phyloP scores from a whole-genome alignment of 2,888 invertebrate species.

The Aricia artaxerxes region DNA sequence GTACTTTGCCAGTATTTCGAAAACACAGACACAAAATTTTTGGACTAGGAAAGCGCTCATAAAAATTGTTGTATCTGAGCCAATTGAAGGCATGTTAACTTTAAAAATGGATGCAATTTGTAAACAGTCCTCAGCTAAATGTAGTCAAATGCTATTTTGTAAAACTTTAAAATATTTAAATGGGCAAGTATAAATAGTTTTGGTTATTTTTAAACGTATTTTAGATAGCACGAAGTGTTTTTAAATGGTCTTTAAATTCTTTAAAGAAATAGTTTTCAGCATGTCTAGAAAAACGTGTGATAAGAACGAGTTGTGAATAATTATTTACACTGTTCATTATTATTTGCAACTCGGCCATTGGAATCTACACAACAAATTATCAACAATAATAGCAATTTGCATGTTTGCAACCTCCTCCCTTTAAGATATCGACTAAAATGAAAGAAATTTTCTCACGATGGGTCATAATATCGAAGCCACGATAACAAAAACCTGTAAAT shows the following conservation, averaged over 20 bases:
- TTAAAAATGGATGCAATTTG: not conserved
- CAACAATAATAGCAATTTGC: too few species aligned
- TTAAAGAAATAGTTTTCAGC: not conserved
- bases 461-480: too few species aligned
- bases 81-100: not conserved
- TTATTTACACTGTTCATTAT: not conserved
- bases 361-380: not conserved
- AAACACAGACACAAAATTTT: not conserved
- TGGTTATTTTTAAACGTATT: not conserved
- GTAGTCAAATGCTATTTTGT: not conserved
- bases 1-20: not conserved
- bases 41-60: not conserved
- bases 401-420: too few species aligned
- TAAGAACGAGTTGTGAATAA: not conserved
- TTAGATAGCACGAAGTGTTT: not conserved
- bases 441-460: too few species aligned
- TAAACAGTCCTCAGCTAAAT: not conserved
- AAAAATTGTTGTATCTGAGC: conserved; percentile 8
- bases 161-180: not conserved
- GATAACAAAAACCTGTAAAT: not conserved
- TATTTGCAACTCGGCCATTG: not conserved
- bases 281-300: not conserved
- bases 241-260: not conserved
- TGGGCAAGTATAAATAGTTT: conserved; percentile 5
- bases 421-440: too few species aligned